These are phyloP conservation scores for Holacanthus passer DNA, from an alignment of 2,113 vertebrate species.

Conservation along the genomic window DNA sequence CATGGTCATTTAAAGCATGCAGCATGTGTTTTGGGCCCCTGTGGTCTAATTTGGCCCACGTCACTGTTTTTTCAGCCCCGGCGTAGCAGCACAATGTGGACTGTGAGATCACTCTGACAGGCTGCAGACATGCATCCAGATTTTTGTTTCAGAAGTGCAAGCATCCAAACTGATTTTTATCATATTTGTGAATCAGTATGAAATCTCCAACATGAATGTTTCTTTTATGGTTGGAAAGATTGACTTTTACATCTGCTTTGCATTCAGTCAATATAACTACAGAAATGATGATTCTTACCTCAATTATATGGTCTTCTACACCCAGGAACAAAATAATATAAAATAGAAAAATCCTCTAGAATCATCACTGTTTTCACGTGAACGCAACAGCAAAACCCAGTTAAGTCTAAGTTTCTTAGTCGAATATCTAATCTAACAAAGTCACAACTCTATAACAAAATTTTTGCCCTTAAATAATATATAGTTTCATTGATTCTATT, in stretches of 20 bases:
- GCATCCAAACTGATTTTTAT: background rate
- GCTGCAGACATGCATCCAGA: background rate
- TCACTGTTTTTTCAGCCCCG: slow-evolving; percentile 11
- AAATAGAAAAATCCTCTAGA: background rate
- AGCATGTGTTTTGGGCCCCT: slow-evolving; percentile 12
- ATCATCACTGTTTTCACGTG: background rate
- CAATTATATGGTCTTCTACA: background rate
- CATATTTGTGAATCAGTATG: background rate
- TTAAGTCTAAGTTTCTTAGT: background rate
- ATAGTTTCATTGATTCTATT: background rate
- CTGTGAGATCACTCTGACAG: background rate
- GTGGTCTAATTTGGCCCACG: slow-evolving; percentile 8
- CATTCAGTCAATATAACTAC: slow-evolving; percentile 1
- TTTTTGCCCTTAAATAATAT: background rate
- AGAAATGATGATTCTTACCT: background rate
- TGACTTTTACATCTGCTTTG: slow-evolving; percentile 26
- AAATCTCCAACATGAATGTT: background rate
- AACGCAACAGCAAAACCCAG: background rate
- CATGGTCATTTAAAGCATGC: slow-evolving; percentile 32
- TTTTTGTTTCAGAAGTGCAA: slow-evolving; percentile 23
- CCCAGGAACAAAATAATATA: background rate
- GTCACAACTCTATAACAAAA: no score
- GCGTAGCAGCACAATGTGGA: background rate
- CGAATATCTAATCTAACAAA: background rate
- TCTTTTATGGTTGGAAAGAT: slow-evolving; percentile 18